These are phyloP conservation scores for Papilio xuthus DNA, from an alignment of 1,140 invertebrate genomes.

Conservation along the genomic window DNA sequence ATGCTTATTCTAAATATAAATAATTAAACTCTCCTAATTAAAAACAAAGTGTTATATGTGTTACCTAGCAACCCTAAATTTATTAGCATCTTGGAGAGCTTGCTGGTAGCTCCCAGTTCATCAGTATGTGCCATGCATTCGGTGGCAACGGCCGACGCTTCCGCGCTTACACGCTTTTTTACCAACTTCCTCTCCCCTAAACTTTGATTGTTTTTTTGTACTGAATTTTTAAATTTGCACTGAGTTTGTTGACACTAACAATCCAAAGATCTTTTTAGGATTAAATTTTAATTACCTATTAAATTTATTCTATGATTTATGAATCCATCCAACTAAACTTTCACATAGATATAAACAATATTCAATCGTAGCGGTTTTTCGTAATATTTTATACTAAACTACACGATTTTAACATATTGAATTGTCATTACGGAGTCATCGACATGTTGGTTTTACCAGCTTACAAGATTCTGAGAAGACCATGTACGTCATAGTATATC, in stretches of 20 bases:
- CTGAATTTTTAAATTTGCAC: conserved; percentile 18
- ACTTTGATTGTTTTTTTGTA: conserved; percentile 11
- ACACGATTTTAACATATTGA: too few relatives aligned
- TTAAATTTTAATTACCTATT: neutral
- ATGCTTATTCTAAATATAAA: too few relatives aligned
- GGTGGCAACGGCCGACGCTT: conserved; percentile 62
- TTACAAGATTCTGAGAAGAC: neutral
- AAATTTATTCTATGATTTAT: too few relatives aligned
- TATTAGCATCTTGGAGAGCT: conserved; percentile 50
- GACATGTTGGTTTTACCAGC: neutral
- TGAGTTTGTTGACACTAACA: neutral
- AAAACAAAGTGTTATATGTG: neutral
- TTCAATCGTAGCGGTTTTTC: too few relatives aligned
- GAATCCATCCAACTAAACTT: too few relatives aligned
- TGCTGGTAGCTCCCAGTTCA: conserved; percentile 37
- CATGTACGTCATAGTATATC: neutral
- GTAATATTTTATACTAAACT: too few relatives aligned
- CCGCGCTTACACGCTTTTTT: conserved; percentile 59
- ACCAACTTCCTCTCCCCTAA: conserved; percentile 56
- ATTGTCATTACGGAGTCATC: too few relatives aligned
- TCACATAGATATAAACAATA: too few relatives aligned
- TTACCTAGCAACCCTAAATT: conserved; percentile 19
- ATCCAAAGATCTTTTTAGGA: neutral
- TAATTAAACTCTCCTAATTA: neutral
- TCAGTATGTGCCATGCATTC: conserved; percentile 61